Evolutionary conservation across 2,113 vertebrate genomes (phyloP).

Genomic region (Campylorhamphus procurvoides): DNA sequence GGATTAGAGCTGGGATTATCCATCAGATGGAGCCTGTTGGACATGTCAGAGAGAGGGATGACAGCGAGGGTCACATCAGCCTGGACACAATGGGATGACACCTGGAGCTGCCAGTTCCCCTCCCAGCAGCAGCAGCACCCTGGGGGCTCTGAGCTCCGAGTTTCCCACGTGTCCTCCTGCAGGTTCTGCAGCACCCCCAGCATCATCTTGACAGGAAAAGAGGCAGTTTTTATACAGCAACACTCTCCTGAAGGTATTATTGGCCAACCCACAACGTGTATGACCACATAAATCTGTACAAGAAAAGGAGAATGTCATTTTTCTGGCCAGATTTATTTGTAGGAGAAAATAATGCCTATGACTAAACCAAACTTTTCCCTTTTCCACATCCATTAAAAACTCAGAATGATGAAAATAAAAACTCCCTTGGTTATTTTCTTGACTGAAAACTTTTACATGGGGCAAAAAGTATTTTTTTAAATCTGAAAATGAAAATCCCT

Average conservation of each 20-base stretch:
- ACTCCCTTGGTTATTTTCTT: background rate
- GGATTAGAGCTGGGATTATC: background rate
- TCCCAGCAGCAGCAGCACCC: background rate
- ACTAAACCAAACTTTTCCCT: background rate
- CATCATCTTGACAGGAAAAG: background rate
- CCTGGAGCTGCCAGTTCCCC: background rate
- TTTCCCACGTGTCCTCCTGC: background rate
- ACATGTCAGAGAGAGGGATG: background rate
- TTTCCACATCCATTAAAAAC: background rate
- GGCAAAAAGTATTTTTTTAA: background rate
- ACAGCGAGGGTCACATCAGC: background rate
- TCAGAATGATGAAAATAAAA: background rate
- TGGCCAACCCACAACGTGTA: background rate
- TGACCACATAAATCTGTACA: background rate
- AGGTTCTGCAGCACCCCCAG: background rate
- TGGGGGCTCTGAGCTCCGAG: background rate
- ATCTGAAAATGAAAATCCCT: background rate
- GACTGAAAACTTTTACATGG: background rate
- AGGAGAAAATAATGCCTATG: background rate
- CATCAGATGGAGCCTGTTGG: rapidly evolving
- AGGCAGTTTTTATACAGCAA: background rate
- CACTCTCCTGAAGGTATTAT: background rate
- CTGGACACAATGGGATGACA: too few relatives aligned
- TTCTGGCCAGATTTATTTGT: background rate
- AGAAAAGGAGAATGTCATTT: background rate